phyloP scores from a whole-genome alignment of 2,797 vertebrate species.

The Pipistrellus kuhlii region DNA sequence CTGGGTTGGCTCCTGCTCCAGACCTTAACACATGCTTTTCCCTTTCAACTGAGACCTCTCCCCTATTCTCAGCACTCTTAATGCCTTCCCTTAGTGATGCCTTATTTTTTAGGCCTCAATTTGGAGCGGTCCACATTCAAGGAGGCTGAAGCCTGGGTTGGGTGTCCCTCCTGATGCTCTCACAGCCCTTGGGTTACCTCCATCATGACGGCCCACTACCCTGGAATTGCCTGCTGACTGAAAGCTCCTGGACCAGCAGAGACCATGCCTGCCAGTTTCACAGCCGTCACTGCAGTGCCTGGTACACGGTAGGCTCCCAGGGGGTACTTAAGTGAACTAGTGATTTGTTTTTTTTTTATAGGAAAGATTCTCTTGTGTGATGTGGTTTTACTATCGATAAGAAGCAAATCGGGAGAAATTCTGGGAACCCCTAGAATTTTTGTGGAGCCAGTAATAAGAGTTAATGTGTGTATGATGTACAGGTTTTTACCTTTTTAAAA shows the following conservation, averaged over 20 bases:
- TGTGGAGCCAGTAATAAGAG: not conserved
- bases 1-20: not conserved
- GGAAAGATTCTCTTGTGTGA: not conserved
- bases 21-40: not conserved
- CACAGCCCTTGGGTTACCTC: too few relatives aligned
- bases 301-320: too few relatives aligned
- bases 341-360: not conserved
- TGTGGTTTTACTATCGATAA: conserved; percentile 53
- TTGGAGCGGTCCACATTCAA: not conserved
- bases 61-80: not conserved
- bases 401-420: not conserved
- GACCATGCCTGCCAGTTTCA: not conserved
- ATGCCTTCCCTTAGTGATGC: not conserved
- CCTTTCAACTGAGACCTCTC: not conserved
- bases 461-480: not conserved
- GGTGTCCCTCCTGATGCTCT: not conserved
- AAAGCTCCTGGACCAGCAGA: not conserved
- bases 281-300: not conserved
- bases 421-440: not conserved
- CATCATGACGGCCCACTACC: fast-evolving
- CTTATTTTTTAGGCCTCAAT: not conserved
- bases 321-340: not conserved
- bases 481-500: not conserved
- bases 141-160: not conserved
- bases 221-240: not conserved